A percentile compares a stretch with the other conserved stretches of the same genome.
Evolutionary conservation across 2,797 vertebrate species (phyloP).

Genomic region (Hemitrygon akajei): DNA sequence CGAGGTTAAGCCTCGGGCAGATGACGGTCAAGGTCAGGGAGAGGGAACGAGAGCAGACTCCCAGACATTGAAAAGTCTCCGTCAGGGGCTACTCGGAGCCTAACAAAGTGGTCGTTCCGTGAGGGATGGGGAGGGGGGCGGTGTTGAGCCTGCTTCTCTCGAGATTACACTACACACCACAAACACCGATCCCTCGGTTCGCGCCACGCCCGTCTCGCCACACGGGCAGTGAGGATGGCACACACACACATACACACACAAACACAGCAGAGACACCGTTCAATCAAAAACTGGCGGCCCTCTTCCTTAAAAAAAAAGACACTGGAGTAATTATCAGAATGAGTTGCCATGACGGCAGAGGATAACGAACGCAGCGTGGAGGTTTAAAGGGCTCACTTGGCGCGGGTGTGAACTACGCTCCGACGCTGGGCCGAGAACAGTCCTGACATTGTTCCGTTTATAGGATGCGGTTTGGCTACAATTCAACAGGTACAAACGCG

Average conservation of each 20-base stretch:
- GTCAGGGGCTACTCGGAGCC: background rate
- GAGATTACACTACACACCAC: background rate
- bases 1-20: background rate
- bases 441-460: background rate
- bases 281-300: background rate
- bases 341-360: background rate
- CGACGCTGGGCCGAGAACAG: background rate
- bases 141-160: background rate
- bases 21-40: background rate
- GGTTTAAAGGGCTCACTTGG: background rate
- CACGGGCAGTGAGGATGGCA: background rate
- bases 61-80: background rate
- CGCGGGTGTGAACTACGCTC: background rate
- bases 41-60: background rate
- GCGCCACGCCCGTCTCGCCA: background rate
- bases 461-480: background rate
- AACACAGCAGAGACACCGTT: background rate
- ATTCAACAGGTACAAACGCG: background rate
- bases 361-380: too few species aligned
- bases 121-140: background rate
- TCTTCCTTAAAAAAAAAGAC: background rate
- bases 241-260: background rate
- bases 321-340: background rate
- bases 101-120: background rate
- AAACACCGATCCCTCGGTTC: too few species aligned